A percentile compares a stretch with the other conserved stretches of the same genome.
phyloP scores from a whole-genome alignment of 1,140 invertebrate species.

The Triops cancriformis region DNA sequence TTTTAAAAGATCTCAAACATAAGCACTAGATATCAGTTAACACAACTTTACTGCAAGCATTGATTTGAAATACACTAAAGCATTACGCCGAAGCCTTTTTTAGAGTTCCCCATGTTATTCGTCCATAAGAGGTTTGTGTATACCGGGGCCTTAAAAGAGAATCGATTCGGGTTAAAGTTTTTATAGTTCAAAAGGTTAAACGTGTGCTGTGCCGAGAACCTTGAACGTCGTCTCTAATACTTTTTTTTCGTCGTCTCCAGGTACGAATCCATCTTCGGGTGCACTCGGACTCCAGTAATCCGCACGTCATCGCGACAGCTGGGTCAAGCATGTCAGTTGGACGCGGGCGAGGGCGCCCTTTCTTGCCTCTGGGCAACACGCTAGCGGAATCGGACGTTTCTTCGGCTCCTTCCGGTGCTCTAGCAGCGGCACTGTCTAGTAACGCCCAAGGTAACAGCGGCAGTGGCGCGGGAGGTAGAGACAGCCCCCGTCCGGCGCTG shows the following conservation, averaged over 20 bases:
- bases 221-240: not conserved
- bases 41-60: no score
- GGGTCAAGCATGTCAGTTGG: not conserved
- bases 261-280: constrained; percentile 5
- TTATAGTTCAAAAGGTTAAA: not conserved
- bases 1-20: no score
- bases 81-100: no score
- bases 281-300: not conserved
- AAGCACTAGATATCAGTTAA: no score
- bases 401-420: not conserved
- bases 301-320: not conserved
- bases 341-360: not conserved
- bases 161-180: not conserved
- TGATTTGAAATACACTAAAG: no score
- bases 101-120: no score
- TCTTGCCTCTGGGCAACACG: not conserved
- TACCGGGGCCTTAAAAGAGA: not conserved
- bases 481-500: not conserved
- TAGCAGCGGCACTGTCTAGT: not conserved
- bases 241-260: not conserved
- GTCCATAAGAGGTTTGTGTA: no score
- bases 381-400: not conserved
- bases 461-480: not conserved
- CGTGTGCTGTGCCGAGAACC: not conserved
- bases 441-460: not conserved